Percentiles rank a stretch among this genome's conserved stretches.
Evolutionary conservation across 92 coral and sea anemone genomes (phyloP).

Genomic region (Galaxea fascicularis): DNA sequence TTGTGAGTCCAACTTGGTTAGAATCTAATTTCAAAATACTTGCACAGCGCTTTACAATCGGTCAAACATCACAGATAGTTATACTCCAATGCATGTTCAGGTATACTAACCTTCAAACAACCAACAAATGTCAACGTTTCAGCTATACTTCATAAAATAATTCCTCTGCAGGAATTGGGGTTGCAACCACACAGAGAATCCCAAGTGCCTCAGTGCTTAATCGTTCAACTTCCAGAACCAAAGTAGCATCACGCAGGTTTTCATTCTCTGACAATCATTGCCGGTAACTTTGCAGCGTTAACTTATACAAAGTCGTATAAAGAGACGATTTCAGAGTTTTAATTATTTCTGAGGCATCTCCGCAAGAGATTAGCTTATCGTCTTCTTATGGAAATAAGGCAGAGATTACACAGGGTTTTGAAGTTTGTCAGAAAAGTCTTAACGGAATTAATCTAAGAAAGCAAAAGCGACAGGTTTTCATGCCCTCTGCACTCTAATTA

Average conservation of each 20-base stretch:
- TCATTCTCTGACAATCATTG: not conserved
- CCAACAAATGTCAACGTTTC: not conserved
- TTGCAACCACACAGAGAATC: too few relatives aligned
- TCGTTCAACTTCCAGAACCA: too few relatives aligned
- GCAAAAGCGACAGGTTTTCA: conserved; percentile 18
- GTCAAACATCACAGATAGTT: too few relatives aligned
- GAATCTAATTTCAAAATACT: not conserved
- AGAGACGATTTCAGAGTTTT: not conserved
- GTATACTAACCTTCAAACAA: conserved; percentile 9
- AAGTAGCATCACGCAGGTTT: not conserved
- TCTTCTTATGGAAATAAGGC: conserved; percentile 29
- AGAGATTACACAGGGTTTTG: conserved; percentile 19
- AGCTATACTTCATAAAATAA: not conserved
- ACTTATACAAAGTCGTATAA: not conserved
- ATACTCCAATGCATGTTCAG: not conserved
- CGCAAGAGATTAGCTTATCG: conserved; percentile 15
- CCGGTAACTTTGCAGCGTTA: not conserved
- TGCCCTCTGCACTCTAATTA: conserved; percentile 9
- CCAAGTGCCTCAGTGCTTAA: too few relatives aligned
- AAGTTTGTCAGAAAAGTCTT: not conserved
- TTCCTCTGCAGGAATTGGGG: not conserved
- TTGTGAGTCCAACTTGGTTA: too few relatives aligned
- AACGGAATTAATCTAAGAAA: conserved; percentile 33
- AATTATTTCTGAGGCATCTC: conserved; percentile 25
- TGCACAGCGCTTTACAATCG: not conserved